These are phyloP conservation scores for Rhabdophis nuchalis DNA, from an alignment of 2,797 vertebrate species.

Conservation along the genomic window DNA sequence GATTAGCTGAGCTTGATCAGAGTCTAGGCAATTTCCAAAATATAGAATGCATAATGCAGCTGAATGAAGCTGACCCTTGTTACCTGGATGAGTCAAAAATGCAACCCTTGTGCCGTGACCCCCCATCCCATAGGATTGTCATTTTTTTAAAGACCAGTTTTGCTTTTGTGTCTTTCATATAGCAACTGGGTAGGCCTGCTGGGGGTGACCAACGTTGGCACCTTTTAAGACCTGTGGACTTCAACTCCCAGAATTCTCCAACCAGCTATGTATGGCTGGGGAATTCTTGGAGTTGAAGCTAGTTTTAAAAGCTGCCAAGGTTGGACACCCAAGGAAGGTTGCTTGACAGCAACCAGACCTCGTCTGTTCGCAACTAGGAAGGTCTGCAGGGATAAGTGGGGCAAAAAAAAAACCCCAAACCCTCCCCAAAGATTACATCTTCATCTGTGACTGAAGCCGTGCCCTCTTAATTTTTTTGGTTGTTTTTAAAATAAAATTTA, in stretches of 20 bases:
- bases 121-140: too few species aligned
- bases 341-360: neutral
- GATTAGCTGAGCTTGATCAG: constrained; percentile 24
- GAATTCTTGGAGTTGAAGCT: too few species aligned
- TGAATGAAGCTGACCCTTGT: neutral
- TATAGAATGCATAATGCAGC: neutral
- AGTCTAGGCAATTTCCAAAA: neutral
- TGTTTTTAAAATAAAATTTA: too few species aligned
- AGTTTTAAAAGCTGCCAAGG: too few species aligned
- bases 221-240: too few species aligned
- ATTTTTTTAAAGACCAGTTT: neutral
- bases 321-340: too few species aligned
- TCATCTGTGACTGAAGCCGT: neutral
- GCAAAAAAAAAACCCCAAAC: neutral
- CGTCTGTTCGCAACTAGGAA: neutral
- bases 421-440: neutral
- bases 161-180: neutral
- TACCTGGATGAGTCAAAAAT: neutral
- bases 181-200: neutral
- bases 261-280: too few species aligned
- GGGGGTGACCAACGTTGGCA: too few species aligned
- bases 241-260: too few species aligned
- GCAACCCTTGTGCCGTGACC: neutral
- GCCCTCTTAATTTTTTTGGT: neutral
- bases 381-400: neutral